phyloP scores from a whole-genome alignment of 92 coral and sea anemone species.

The Epizoanthus scotinus region DNA sequence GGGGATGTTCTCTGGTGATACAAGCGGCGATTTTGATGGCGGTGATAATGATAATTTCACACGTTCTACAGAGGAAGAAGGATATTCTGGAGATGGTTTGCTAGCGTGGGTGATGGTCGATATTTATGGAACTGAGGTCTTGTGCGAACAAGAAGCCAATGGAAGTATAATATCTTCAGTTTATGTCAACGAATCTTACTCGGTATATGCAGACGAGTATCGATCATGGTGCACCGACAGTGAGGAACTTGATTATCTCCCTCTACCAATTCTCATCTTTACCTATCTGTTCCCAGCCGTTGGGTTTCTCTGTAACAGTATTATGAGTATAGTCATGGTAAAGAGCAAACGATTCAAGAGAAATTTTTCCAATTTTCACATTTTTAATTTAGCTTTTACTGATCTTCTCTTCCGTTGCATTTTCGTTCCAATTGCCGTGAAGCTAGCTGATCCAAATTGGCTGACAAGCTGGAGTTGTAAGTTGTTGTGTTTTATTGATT shows the following conservation, averaged over 20 bases:
- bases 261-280: background rate
- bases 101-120: constrained; percentile 5
- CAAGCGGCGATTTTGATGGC: background rate
- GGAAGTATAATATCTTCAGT: background rate
- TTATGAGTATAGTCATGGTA: constrained; percentile 22
- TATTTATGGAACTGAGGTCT: constrained; percentile 14
- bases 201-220: background rate
- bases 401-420: constrained; percentile 30
- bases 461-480: constrained; percentile 24
- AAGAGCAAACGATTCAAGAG: constrained; percentile 18
- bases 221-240: constrained; percentile 11
- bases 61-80: background rate
- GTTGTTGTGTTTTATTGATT: constrained; percentile 14
- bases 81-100: constrained; percentile 1
- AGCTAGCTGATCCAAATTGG: background rate
- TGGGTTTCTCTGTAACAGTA: constrained; percentile 15
- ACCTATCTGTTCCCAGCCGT: constrained; percentile 15
- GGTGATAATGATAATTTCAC: background rate
- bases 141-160: constrained; percentile 21
- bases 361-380: constrained; percentile 35
- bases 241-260: background rate
- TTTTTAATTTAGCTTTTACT: constrained; percentile 15
- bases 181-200: constrained; percentile 2
- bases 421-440: constrained; percentile 10
- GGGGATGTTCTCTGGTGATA: background rate